These are phyloP conservation scores for Hirundichthys speculiger DNA, from an alignment of 2,113 vertebrate species.

Conservation along the genomic window DNA sequence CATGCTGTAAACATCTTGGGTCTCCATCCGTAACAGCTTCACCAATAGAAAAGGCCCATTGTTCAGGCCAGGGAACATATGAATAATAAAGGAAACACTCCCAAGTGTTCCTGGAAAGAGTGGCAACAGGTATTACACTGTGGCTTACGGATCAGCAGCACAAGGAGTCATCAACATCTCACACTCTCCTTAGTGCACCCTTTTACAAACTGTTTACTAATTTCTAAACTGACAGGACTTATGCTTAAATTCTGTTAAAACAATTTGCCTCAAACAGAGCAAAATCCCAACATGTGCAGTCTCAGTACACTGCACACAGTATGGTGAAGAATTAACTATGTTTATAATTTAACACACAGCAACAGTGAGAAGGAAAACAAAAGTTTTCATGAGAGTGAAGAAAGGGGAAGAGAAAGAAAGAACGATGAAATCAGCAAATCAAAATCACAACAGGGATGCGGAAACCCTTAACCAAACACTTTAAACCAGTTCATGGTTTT, in stretches of 20 bases:
- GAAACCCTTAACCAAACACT: too few species aligned
- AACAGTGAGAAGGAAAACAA: not conserved
- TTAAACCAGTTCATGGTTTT: too few species aligned
- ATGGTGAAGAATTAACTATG: not conserved
- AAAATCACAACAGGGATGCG: not conserved
- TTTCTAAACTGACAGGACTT: slow-evolving; percentile 17
- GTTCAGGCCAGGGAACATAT: slow-evolving; percentile 40
- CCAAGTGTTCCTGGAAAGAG: slow-evolving; percentile 46
- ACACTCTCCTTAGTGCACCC: not conserved
- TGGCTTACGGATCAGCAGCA: slow-evolving; percentile 14
- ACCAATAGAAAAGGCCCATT: slow-evolving; percentile 39
- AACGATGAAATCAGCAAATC: slow-evolving; percentile 3
- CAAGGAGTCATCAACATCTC: not conserved
- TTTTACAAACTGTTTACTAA: slow-evolving; percentile 27
- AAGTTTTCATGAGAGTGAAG: not conserved
- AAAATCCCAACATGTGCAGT: not conserved
- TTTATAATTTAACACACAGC: not conserved
- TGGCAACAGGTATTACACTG: slow-evolving; percentile 14
- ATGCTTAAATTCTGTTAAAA: slow-evolving; percentile 11
- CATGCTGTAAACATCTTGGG: slow-evolving; percentile 47
- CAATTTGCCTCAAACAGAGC: not conserved
- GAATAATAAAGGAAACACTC: slow-evolving; percentile 37
- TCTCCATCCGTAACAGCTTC: slow-evolving; percentile 23
- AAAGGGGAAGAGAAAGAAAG: not conserved
- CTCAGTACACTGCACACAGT: not conserved